phyloP scores from a whole-genome alignment of 2,113 vertebrate genomes.

The Euleptes europaea region DNA sequence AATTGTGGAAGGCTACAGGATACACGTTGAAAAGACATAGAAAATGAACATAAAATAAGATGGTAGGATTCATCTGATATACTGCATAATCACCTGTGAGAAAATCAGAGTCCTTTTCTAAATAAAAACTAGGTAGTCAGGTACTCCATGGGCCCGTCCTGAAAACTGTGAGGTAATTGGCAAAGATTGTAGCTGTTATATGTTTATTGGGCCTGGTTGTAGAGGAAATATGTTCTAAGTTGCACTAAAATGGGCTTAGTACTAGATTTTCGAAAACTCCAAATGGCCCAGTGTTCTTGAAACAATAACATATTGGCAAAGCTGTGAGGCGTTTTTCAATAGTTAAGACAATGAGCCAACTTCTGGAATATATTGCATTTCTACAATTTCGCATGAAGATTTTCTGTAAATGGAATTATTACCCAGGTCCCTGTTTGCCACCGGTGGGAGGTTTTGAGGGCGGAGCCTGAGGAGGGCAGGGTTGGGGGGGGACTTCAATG shows the following conservation, averaged over 20 bases:
- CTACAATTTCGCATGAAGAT: background rate
- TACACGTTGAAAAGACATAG: background rate
- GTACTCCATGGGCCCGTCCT: background rate
- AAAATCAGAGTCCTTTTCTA: background rate
- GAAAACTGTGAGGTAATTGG: background rate
- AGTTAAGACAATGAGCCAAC: background rate
- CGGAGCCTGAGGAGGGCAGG: too few relatives aligned
- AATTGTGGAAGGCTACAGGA: conserved; percentile 10
- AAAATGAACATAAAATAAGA: background rate
- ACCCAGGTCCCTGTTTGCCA: too few relatives aligned
- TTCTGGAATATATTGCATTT: background rate
- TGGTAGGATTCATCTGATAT: background rate
- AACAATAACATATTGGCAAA: background rate
- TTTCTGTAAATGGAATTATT: background rate
- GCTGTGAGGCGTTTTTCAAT: background rate
- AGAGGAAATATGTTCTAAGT: background rate
- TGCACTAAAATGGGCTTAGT: background rate
- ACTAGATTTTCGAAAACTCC: background rate
- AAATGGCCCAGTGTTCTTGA: background rate
- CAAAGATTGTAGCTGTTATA: background rate
- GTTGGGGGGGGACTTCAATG: too few relatives aligned
- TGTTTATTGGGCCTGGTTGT: background rate
- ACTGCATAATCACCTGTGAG: background rate
- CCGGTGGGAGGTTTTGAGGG: too few relatives aligned
- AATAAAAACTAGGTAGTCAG: background rate